Evolutionary conservation across 1,140 invertebrate species (phyloP).

Genomic region (Pseudomyrmex dendroicus): DNA sequence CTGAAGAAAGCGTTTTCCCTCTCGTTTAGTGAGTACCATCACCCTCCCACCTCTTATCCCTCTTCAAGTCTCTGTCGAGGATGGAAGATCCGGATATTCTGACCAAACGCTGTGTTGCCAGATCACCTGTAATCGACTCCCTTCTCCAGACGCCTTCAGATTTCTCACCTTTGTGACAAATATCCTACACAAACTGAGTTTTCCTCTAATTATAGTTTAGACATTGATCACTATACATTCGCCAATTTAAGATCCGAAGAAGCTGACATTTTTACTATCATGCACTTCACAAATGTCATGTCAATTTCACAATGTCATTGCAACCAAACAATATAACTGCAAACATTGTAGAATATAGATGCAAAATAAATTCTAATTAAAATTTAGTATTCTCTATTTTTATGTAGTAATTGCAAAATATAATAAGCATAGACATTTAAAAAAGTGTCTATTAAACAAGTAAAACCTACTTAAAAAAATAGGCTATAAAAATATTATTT

Average conservation of each 20-base stretch:
- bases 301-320: not conserved
- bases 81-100: conserved; percentile 40
- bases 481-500: too few relatives aligned
- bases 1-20: conserved; percentile 80
- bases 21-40: conserved; percentile 70
- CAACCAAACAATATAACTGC: not conserved
- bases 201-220: conserved; percentile 14
- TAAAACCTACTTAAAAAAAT: too few relatives aligned
- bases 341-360: conserved; percentile 2
- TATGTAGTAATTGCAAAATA: conserved; percentile 3
- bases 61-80: not conserved
- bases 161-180: not conserved
- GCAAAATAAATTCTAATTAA: not conserved
- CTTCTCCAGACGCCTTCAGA: conserved; percentile 22
- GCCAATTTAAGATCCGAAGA: not conserved
- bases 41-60: not conserved
- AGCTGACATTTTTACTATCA: not conserved
- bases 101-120: conserved; percentile 24
- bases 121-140: conserved; percentile 17
- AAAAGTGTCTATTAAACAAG: too few relatives aligned
- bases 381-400: not conserved
- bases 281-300: not conserved
- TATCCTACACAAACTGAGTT: not conserved
- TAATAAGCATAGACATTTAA: not conserved
- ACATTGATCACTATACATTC: not conserved